Conservation (phyloP, 2,888 invertebrate species). For the Limnephilus lunatus region DNA sequence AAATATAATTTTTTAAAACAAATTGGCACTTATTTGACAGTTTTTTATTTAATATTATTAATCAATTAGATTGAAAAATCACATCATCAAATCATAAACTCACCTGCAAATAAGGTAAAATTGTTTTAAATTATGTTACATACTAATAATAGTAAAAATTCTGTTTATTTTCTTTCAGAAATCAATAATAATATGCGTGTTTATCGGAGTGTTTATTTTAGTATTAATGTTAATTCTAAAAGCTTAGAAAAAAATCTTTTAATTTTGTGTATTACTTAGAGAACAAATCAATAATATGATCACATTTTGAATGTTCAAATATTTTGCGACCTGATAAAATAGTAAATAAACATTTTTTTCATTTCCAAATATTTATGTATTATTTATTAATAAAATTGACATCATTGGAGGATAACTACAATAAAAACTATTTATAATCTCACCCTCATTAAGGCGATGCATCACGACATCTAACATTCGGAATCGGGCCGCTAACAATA, state of each 20-base stretch:
- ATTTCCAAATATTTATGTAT: background rate
- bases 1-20: background rate
- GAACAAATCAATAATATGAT: background rate
- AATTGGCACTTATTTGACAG: background rate
- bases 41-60: background rate
- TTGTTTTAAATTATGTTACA: background rate
- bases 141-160: background rate
- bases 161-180: slow-evolving; percentile 70
- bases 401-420: background rate
- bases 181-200: slow-evolving; percentile 70
- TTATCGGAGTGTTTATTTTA: slow-evolving; percentile 69
- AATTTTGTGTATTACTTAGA: background rate
- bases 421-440: background rate
- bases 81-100: background rate
- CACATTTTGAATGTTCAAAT: background rate
- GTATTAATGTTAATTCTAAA: slow-evolving; percentile 69
- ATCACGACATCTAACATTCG: too few species aligned
- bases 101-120: background rate
- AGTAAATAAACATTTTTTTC: background rate
- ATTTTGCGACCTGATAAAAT: background rate
- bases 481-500: too few species aligned
- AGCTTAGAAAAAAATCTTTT: background rate
- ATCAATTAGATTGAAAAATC: background rate
- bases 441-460: background rate
- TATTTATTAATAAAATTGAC: background rate